Conservation (phyloP, 2,888 invertebrate genomes). For the Scaptomyza polygonia region DNA sequence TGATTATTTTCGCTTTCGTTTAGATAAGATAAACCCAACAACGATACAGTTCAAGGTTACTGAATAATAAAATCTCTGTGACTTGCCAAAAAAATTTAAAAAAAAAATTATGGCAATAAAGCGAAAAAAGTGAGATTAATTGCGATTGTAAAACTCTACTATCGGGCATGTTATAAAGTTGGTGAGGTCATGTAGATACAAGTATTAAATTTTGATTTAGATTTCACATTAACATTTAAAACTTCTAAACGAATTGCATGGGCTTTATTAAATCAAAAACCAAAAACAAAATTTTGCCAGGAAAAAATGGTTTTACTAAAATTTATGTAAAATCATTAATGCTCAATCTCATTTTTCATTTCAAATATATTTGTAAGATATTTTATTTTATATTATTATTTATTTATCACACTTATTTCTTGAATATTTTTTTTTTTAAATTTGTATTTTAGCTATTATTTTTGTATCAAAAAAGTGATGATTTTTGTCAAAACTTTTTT, state of each 20-base stretch:
- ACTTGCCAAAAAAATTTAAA: conserved; percentile 44
- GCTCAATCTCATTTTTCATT: no score
- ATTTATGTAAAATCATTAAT: no score
- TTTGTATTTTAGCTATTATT: no score
- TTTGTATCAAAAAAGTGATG: no score
- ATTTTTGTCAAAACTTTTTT: no score
- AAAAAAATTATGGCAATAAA: conserved; percentile 21
- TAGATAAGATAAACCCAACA: conserved; percentile 64
- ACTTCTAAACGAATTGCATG: neutral
- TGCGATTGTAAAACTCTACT: conserved; percentile 1
- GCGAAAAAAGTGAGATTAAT: conserved; percentile 14
- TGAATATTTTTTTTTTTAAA: no score
- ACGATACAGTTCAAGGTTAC: conserved; percentile 72
- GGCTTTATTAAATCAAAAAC: no score
- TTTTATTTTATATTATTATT: no score
- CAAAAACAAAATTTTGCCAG: no score
- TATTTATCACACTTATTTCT: no score
- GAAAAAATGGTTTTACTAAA: no score
- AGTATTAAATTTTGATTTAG: neutral
- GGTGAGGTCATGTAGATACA: conserved; percentile 4
- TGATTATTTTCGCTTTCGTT: conserved; percentile 12
- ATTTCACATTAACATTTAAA: neutral
- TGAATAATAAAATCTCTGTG: conserved; percentile 28
- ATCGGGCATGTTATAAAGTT: conserved; percentile 18
- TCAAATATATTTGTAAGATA: no score